Evolutionary conservation across 2,113 vertebrate genomes (phyloP).

Genomic region (Nothobranchius furzeri): DNA sequence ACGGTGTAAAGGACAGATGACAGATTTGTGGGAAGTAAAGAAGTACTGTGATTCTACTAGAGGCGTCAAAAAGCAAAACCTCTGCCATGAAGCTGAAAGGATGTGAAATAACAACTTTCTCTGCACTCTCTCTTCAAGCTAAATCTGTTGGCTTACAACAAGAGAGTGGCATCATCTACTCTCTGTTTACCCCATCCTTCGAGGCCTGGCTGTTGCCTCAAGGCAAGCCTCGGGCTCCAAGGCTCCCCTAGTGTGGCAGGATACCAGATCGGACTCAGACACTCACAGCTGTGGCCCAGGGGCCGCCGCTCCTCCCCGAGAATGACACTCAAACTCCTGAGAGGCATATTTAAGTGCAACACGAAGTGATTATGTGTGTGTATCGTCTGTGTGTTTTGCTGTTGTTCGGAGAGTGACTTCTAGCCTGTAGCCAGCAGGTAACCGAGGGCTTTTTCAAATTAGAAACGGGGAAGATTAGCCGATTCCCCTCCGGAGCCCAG

Average conservation of each 20-base stretch:
- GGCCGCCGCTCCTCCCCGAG: slow-evolving; percentile 52
- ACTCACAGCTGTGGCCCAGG: slow-evolving; percentile 69
- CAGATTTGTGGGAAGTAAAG: slow-evolving; percentile 5
- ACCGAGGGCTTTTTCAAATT: slow-evolving; percentile 63
- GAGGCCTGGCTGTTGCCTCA: slow-evolving; percentile 62
- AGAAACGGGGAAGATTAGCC: slow-evolving; percentile 41
- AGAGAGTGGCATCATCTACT: slow-evolving; percentile 28
- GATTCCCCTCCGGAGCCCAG: slow-evolving; percentile 43
- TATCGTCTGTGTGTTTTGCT: slow-evolving; percentile 51
- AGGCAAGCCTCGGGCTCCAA: slow-evolving; percentile 63
- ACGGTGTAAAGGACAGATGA: slow-evolving; percentile 31
- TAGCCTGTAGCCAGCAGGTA: slow-evolving; percentile 59
- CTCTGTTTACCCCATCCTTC: slow-evolving; percentile 55
- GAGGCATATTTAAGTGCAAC: slow-evolving; percentile 65
- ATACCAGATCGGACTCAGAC: slow-evolving; percentile 68
- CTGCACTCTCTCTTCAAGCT: slow-evolving; percentile 6
- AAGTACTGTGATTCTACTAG: not conserved
- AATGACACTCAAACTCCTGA: slow-evolving; percentile 60
- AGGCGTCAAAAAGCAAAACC: slow-evolving; percentile 1
- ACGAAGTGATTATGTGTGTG: slow-evolving; percentile 59
- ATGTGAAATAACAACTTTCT: slow-evolving; percentile 16
- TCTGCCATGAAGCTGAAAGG: slow-evolving; percentile 1
- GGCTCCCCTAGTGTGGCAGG: slow-evolving; percentile 64
- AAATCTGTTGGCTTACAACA: slow-evolving; percentile 15
- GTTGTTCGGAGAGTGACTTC: slow-evolving; percentile 51